A percentile compares a stretch with the other conserved stretches of the same genome.
These are phyloP conservation scores for Lasius platythorax DNA, from an alignment of 2,888 invertebrate species.

Conservation along the genomic window DNA sequence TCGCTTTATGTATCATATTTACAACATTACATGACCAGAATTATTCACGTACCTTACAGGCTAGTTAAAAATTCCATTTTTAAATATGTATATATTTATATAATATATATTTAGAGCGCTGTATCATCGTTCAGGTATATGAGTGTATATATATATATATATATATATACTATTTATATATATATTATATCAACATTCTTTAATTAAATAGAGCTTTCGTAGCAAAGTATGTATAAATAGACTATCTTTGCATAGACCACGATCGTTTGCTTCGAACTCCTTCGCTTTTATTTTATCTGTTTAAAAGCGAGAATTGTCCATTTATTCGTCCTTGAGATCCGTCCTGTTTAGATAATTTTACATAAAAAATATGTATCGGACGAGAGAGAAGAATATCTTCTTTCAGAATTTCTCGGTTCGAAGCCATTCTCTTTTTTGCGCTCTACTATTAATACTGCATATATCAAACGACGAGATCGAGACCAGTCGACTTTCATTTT, in stretches of 20 bases:
- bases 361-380: constrained; percentile 72
- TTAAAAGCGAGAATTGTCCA: constrained; percentile 61
- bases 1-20: constrained; percentile 68
- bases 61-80: constrained; percentile 80
- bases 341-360: constrained; percentile 71
- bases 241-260: constrained; percentile 78
- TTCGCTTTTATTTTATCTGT: constrained; percentile 57
- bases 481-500: constrained; percentile 8
- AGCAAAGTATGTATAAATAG: constrained; percentile 83
- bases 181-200: constrained; percentile 81
- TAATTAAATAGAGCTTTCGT: constrained; percentile 82
- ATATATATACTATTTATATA: constrained; percentile 54
- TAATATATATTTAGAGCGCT: constrained; percentile 79
- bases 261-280: constrained; percentile 71
- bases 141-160: constrained; percentile 55
- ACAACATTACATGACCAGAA: constrained; percentile 82
- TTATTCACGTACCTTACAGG: constrained; percentile 82
- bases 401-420: constrained; percentile 66
- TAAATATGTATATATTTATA: constrained; percentile 71
- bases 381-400: constrained; percentile 66
- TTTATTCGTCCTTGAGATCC: constrained; percentile 71
- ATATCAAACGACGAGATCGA: constrained; percentile 54
- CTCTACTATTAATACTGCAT: constrained; percentile 76
- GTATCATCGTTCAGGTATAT: constrained; percentile 74
- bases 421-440: constrained; percentile 67